Evolutionary conservation across 1,140 invertebrate species (phyloP), one percentile per base, ranked within the genome.

Genomic region (Linepithema humile): DNA sequence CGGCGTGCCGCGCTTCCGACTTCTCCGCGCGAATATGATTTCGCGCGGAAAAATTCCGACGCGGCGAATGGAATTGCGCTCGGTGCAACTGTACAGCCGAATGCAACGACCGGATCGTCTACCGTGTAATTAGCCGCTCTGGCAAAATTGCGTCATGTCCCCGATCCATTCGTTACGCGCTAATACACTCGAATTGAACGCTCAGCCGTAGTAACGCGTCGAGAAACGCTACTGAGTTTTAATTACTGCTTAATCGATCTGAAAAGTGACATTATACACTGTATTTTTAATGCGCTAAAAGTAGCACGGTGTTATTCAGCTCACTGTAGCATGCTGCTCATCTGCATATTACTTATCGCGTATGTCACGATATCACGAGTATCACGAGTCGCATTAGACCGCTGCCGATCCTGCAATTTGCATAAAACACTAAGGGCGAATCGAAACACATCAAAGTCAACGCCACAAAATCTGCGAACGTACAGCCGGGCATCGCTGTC

Each of bases 391-490:
- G 15, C 43, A 48, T 65, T 77, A 65, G n/a, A 40, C 60, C 55
- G 29, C 20, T 55, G 32, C 35, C 38, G n/a, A 5, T 55, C n/a
- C 5, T 20, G n/a, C 0, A 12, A 80, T 70, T 70, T 80, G 48
- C 75, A 78, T 69, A 38, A 78, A 78, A 69, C 75, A 20, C 50
- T 40, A 70, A 70, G 35, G 17, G n/a, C 29, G 29, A 62, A 70
- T 40, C 62, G 35, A 69, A 40, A 67, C 20, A 67, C 32, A 74
- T 82, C 55, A 74, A 87, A 69, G 67, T 65, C 82, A 82, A 86
- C 85, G 74, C 83, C 84, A 70, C 84, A 48, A 84, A n/a, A n/a
- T n/a, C n/a, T n/a, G n/a, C 78, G 50, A 64, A 60, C 45, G 10
- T 48, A 67, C 69, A 35, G 48, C 64, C 72, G 83, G 69, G 83